Base-by-base conservation (phyloP, 2,888 invertebrate genomes). In the Tetrapedia diversipes region DNA sequence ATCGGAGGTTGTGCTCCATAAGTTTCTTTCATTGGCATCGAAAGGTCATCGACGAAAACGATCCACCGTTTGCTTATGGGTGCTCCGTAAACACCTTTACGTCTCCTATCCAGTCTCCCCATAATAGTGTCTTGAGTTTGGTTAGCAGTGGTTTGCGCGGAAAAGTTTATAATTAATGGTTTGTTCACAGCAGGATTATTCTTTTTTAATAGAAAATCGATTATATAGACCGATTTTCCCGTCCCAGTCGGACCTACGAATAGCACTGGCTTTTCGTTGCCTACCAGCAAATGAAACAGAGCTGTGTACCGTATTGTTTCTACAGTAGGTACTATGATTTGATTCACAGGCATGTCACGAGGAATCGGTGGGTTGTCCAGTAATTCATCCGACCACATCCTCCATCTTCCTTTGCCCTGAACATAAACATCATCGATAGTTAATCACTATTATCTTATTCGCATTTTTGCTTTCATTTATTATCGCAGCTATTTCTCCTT, bases 1-100 rank as follows among this genome's bases (percentile, higher is more conserved):
- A 99, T 97, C 0, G 98, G 97, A 0, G 98, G 98, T 91, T 98
- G 98, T 0, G 98, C 98, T 0, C 98, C 98, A 88, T 97, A 98
- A 1, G 94, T 94, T 92, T 98, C 97, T 66, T 96, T 95, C 86
- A 96, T 93, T 0, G 98, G 98, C 97, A 98, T 97, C 87, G 97
- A 98, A n/a, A 99, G 95, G 90, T 99, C 98, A 89, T 99, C 99
- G 41, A 99, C 97, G 90, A 98, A 98, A 56, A 98, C 95, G 16
- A 98, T 96, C 91, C 96, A 95, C 86, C 95, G 95, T 90, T 97
- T 98, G 4, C 97, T 97, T 59, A 98, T 94, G 0, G 98, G 98
- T 0, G 98, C 98, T 0, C 98, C 98, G 89, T 94, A 99, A 16
- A 98, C 96, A 1, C 98, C 96, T 94, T 98, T 98, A 59, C 97